A percentile compares a stretch with the other conserved stretches of the same genome.
These are phyloP conservation scores for Hemaris fuciformis DNA, from an alignment of 2,888 invertebrate species.

Conservation along the genomic window DNA sequence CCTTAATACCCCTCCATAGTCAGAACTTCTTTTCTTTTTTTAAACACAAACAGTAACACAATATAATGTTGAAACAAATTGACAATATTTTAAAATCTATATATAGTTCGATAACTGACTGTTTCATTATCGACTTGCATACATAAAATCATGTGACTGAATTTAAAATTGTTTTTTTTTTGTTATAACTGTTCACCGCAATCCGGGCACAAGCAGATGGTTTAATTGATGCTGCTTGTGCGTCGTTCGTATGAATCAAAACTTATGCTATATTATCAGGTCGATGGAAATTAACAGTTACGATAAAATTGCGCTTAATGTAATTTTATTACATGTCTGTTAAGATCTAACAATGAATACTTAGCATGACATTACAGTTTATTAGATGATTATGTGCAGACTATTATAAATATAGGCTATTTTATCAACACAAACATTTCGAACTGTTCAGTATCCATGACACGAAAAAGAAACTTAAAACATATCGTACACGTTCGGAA, in stretches of 20 bases:
- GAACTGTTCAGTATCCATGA: no score
- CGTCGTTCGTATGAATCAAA: background rate
- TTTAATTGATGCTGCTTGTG: background rate
- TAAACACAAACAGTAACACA: no score
- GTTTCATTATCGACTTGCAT: background rate
- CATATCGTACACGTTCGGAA: no score
- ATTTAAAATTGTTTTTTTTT: background rate
- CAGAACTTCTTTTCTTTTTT: no score
- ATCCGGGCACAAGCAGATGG: background rate
- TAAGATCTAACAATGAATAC: background rate
- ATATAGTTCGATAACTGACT: no score
- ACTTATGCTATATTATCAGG: background rate
- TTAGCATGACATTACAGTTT: background rate
- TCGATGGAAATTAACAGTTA: no score
- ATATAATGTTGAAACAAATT: no score
- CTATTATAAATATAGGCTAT: background rate
- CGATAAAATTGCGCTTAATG: no score
- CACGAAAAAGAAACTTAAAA: no score
- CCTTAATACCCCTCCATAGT: no score
- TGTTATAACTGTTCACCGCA: background rate
- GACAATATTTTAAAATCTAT: no score
- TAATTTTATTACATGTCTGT: no score
- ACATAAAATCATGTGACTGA: background rate
- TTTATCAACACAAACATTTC: background rate
- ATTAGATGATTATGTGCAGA: background rate